Evolutionary conservation across 2,888 invertebrate genomes (phyloP), one percentile per base, ranked within the genome.

Genomic region (Clepsis dumicolana): DNA sequence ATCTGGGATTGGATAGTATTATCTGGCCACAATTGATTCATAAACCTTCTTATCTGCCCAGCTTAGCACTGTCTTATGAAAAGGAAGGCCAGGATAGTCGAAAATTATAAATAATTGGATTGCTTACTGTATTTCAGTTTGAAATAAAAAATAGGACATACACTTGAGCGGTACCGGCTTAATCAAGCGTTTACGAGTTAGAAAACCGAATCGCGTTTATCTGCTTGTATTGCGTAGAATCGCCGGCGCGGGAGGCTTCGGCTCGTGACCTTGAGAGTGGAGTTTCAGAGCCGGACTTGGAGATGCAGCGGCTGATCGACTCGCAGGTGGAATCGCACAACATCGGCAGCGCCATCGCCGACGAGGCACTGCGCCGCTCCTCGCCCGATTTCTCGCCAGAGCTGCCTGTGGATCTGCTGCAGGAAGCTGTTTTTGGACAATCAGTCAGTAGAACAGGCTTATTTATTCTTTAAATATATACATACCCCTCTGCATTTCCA

Each of bases 261-360:
- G 38, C 38, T 1, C 24, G 64, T 67, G 64, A 70, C 60, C 52
- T 70, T 53, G 59, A 63, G 35, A 62, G 71, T 75, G 76, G 64
- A 32, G 64, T 83, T 80, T 78, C 86, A 91, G 95, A 94, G 72
- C 94, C 94, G 71, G 95, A 95, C 71, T 90, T 94, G 73, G 95
- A 96, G 77, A 95, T 96, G 88, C 95, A 96, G 82, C 93, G 94
- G 72, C 89, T 96, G 74, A 96, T 97, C 75, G 96, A 95, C 76
- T 96, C 96, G 69, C 96, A 96, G 77, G 95, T 97, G 65, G 97
- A 97, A 87, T 97, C 97, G 52, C 97, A 97, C 82, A 97, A 97
- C 93, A 97, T 98, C 73, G 97, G 98, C 8, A 94, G 96, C 65
- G 96, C 97, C 85, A 97, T 98, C 79, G 97, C 97, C 0, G 97